Percentiles rank a stretch among this genome's conserved stretches.
Conservation (phyloP, 2,113 vertebrate species). For the Spermophilus dauricus region DNA sequence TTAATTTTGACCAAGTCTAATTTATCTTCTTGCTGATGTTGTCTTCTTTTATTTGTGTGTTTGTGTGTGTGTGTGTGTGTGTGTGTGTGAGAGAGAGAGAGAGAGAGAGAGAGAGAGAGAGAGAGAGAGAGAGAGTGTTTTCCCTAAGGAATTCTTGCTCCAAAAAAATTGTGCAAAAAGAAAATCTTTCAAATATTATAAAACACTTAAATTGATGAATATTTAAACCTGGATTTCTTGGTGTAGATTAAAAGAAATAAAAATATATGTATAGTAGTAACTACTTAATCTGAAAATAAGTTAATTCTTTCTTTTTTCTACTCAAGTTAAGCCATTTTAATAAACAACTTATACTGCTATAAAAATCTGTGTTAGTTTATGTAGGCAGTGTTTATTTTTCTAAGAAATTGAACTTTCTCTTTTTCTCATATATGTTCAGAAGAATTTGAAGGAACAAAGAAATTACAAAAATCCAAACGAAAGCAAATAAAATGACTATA, state of each 20-base stretch:
- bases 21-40: background rate
- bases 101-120: no score
- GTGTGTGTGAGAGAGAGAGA: no score
- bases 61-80: no score
- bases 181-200: background rate
- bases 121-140: background rate
- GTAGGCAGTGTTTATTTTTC: background rate
- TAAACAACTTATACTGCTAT: background rate
- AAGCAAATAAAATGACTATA: background rate
- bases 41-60: background rate
- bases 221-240: background rate
- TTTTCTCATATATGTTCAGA: background rate
- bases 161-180: background rate
- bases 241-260: background rate
- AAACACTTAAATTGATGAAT: background rate
- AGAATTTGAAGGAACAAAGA: background rate
- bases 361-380: background rate
- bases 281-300: constrained; percentile 8
- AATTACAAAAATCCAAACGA: background rate
- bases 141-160: background rate
- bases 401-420: background rate
- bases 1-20: background rate
- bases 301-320: background rate
- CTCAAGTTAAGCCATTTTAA: background rate
- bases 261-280: background rate